A percentile compares a stretch with the other conserved stretches of the same genome.
Evolutionary conservation across 2,797 vertebrate species (phyloP).

Genomic region (Euthynnus affinis): DNA sequence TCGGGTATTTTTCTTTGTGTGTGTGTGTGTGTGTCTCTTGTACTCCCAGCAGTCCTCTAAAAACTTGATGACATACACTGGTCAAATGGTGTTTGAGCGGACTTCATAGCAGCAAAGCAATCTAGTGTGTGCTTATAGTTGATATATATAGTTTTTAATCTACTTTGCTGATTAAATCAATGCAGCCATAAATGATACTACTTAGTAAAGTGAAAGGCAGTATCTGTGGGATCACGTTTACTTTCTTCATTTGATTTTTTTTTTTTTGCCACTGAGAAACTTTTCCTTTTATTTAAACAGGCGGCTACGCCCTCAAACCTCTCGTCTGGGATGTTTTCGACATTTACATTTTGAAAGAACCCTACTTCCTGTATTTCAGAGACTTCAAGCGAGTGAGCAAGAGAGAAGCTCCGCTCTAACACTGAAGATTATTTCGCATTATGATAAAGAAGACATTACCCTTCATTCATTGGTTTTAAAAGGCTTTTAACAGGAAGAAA

Average conservation of each 20-base stretch:
- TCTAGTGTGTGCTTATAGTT: no score
- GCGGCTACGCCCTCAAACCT: not conserved
- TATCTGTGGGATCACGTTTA: not conserved
- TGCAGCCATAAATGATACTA: not conserved
- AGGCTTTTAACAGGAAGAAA: not conserved
- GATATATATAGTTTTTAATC: not conserved
- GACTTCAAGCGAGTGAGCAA: not conserved
- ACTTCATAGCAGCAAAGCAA: not conserved
- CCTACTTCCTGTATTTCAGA: slow-evolving; percentile 49
- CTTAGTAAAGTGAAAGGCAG: not conserved
- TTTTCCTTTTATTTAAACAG: not conserved
- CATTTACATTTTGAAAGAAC: slow-evolving; percentile 27
- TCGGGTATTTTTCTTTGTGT: no score
- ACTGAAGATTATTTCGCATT: not conserved
- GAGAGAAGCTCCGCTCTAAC: not conserved
- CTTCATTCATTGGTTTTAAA: not conserved
- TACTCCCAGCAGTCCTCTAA: no score
- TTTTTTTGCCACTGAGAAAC: not conserved
- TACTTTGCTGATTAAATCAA: not conserved
- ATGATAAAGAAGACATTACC: not conserved
- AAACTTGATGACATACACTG: no score
- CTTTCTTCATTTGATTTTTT: not conserved
- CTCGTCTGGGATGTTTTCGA: not conserved
- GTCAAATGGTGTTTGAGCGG: not conserved
- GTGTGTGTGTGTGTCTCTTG: no score